Evolutionary conservation across 1,140 invertebrate genomes (phyloP), one percentile per base, ranked within the genome.

Genomic region (Dreissena rostriformis): DNA sequence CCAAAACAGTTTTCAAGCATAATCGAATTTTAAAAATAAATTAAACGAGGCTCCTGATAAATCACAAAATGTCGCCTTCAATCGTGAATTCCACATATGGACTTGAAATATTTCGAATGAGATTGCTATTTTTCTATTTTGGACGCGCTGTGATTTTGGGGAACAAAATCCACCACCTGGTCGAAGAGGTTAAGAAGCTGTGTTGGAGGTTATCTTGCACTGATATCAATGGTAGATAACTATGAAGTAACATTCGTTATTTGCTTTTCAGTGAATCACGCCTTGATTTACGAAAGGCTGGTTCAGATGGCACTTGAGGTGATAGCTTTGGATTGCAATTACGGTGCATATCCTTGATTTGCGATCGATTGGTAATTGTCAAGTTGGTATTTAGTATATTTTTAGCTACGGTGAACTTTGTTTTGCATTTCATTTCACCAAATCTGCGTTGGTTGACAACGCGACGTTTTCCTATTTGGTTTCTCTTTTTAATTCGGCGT

Each of bases 1-100:
- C 53, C 66, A 67, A 74, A 73, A 55, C 70, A 75, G 28, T 28
- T 73, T 68, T 53, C 53, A 49, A 82, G 80, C 71, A 65, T 82
- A 82, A 82, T 82, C 72, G 80, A 82, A 82, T n/a, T 82, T 82
- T 82, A 82, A 82, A 82, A 82, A 74, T 82, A 82, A 82, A 82
- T 82, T 82, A 74, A 82, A 75, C 19, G 71, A 24, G 75, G 57
- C 72, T 73, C 49, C 61, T 82, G 80, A 82, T 82, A 74, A 57
- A 61, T 61, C 57, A n/a, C 17, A 19, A 24, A 61, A 19, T 19
- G 2, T n/a, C 17, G 12, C 39, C 28, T 55, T 82, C 70, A 82
- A 73, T 67, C 53, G 72, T 51, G 72, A 71, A 82, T 82, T 82
- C 80, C 80, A 75, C 71, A 75, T 66, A 28, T 24, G 57, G 55